Evolutionary conservation across 2,113 vertebrate species (phyloP).

Genomic region (Pollachius pollachius): DNA sequence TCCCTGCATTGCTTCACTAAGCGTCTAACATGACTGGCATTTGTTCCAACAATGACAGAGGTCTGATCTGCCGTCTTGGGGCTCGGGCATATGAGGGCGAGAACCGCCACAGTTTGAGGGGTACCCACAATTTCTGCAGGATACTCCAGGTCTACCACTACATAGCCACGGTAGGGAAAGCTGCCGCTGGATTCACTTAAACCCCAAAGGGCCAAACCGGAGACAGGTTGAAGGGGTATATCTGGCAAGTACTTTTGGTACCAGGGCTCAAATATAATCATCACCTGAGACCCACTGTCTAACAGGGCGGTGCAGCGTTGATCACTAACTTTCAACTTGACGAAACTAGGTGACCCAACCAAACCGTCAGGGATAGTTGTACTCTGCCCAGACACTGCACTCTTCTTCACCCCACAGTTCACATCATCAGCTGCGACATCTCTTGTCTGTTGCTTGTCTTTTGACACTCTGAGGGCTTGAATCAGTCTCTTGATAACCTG

Average conservation of each 20-base stretch:
- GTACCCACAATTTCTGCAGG: constrained; percentile 2
- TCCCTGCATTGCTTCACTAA: constrained; percentile 22
- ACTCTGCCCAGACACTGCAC: not conserved
- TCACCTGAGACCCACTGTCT: constrained; percentile 28
- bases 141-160: constrained; percentile 24
- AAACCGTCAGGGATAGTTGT: constrained; percentile 5
- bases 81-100: constrained; percentile 10
- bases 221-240: constrained; percentile 14
- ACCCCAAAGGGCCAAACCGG: constrained; percentile 24
- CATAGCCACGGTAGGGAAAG: constrained; percentile 25
- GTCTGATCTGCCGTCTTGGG: constrained; percentile 11
- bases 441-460: not conserved
- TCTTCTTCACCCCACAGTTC: constrained; percentile 8
- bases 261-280: constrained; percentile 22
- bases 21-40: constrained; percentile 20
- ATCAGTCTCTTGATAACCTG: constrained; percentile 28
- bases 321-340: not conserved
- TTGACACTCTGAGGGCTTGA: constrained; percentile 16
- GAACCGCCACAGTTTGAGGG: constrained; percentile 8
- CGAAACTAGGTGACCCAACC: constrained; percentile 2
- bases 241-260: constrained; percentile 21
- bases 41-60: constrained; percentile 16
- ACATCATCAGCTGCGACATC: constrained; percentile 1
- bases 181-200: constrained; percentile 21
- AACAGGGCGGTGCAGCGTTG: constrained; percentile 1